These are phyloP conservation scores for Globodera ellingtonae DNA, from an alignment of 1,140 invertebrate species.

Conservation along the genomic window DNA sequence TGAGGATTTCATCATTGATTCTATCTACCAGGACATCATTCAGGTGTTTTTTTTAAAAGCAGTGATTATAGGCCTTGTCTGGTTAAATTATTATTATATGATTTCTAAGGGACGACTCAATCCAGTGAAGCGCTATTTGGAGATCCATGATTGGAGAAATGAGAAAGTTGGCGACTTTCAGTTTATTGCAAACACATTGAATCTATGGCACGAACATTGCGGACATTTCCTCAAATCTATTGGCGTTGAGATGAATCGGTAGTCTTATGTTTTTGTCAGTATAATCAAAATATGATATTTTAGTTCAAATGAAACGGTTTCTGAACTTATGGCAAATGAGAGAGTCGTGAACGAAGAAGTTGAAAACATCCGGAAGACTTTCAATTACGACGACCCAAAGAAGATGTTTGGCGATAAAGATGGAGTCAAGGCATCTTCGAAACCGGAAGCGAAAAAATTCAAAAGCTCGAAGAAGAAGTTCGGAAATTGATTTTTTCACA, in stretches of 20 bases:
- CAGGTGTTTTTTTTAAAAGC: not conserved
- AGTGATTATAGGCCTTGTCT: no score
- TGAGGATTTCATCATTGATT: slow-evolving; percentile 21
- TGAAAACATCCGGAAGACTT: slow-evolving; percentile 3
- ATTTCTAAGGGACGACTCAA: slow-evolving; percentile 19
- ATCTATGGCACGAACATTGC: slow-evolving; percentile 19
- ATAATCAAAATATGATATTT: not conserved
- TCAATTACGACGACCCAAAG: not conserved
- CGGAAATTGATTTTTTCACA: not conserved
- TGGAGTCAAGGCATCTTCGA: not conserved
- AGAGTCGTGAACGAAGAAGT: slow-evolving; percentile 5
- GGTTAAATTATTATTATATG: no score
- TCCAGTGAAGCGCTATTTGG: slow-evolving; percentile 14
- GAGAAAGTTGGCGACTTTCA: not conserved
- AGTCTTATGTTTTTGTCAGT: not conserved
- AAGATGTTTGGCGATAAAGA: not conserved
- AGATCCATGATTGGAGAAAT: slow-evolving; percentile 19
- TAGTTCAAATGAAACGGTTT: slow-evolving; percentile 7
- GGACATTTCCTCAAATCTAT: slow-evolving; percentile 3
- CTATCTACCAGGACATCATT: slow-evolving; percentile 26
- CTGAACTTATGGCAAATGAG: slow-evolving; percentile 3
- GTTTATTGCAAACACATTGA: slow-evolving; percentile 14
- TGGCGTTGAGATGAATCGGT: slow-evolving; percentile 5
- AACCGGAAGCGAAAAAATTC: not conserved
- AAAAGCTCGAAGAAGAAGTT: not conserved